phyloP scores from a whole-genome alignment of 2,888 invertebrate genomes.

The Clanis bilineata region DNA sequence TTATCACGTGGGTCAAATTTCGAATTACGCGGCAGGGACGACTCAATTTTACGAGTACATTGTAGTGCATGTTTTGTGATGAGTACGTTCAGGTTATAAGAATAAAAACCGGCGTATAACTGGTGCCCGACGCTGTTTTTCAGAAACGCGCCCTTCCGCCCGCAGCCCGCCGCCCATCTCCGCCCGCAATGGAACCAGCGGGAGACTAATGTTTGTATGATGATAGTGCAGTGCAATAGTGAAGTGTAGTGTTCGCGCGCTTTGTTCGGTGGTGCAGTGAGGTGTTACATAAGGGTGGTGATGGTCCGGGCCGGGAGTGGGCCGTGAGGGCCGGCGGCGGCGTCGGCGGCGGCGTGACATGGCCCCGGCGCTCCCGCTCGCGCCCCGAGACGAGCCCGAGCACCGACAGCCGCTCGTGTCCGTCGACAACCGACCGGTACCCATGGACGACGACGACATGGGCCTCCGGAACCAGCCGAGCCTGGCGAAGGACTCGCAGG shows the following conservation, averaged over 20 bases:
- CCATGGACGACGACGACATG: constrained; percentile 84
- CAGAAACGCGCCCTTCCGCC: constrained; percentile 69
- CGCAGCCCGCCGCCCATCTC: constrained; percentile 43
- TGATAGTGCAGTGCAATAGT: constrained; percentile 41
- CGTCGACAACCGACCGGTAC: constrained; percentile 78
- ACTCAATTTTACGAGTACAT: constrained; percentile 27
- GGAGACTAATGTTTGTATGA: constrained; percentile 58
- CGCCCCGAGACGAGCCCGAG: constrained; percentile 66
- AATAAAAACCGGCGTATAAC: constrained; percentile 65
- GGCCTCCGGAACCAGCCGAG: constrained; percentile 80
- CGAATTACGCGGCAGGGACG: constrained; percentile 49
- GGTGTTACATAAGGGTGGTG: constrained; percentile 70
- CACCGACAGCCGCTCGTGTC: constrained; percentile 73
- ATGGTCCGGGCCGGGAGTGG: constrained; percentile 58
- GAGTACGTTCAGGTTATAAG: constrained; percentile 20
- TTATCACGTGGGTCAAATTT: constrained; percentile 82
- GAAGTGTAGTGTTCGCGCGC: constrained; percentile 52
- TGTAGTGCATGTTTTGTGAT: constrained; percentile 31
- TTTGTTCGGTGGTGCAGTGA: constrained; percentile 40
- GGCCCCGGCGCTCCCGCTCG: constrained; percentile 96
- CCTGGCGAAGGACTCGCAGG: constrained; percentile 82
- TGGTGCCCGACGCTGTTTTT: constrained; percentile 65
- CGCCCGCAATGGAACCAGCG: constrained; percentile 65
- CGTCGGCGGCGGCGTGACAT: constrained; percentile 85
- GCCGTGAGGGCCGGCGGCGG: constrained; percentile 60